Evolutionary conservation across 2,797 vertebrate genomes (phyloP).

Genomic region (Coregonus sp.): DNA sequence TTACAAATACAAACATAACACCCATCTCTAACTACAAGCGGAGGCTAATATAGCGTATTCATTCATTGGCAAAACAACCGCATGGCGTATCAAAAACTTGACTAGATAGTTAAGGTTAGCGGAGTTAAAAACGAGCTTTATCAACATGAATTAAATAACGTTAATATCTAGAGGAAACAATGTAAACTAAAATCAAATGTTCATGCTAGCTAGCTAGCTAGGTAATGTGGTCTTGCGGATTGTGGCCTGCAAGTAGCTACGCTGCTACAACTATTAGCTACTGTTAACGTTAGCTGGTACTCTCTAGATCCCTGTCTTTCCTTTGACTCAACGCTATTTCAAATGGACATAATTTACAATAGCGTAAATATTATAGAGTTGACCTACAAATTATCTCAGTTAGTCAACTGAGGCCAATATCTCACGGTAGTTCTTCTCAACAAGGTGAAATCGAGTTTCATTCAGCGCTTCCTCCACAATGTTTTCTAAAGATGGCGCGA

Average conservation of each 20-base stretch:
- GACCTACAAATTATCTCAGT: constrained; percentile 14
- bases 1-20: background rate
- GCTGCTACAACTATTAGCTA: background rate
- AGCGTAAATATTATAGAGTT: background rate
- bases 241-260: constrained; percentile 2
- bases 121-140: background rate
- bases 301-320: background rate
- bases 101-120: background rate
- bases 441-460: constrained; percentile 53
- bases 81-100: background rate
- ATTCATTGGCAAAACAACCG: background rate
- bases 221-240: background rate
- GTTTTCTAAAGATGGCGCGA: constrained; percentile 79
- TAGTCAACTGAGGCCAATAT: constrained; percentile 28
- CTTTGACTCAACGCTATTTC: background rate
- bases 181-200: background rate
- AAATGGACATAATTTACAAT: background rate
- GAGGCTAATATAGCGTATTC: background rate
- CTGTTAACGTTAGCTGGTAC: background rate
- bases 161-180: background rate
- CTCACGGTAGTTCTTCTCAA: constrained; percentile 21
- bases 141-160: background rate
- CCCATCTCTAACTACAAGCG: background rate
- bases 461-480: constrained; percentile 57
- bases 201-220: too few relatives aligned